phyloP scores from a whole-genome alignment of 2,888 invertebrate species.

The Hypsopygia costalis region DNA sequence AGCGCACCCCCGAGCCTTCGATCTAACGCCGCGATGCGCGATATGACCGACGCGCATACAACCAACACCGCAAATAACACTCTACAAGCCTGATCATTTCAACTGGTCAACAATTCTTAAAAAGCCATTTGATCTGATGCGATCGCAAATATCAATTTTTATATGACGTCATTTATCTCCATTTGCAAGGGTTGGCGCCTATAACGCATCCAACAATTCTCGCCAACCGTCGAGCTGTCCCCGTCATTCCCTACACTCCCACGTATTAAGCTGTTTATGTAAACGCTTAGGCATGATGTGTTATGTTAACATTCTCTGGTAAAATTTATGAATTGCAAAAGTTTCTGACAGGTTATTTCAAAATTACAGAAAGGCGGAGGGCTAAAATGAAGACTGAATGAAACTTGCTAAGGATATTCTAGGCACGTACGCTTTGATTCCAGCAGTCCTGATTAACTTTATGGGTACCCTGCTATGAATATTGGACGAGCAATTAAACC shows the following conservation, averaged over 20 bases:
- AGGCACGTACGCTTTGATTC: constrained; percentile 59
- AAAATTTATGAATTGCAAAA: not conserved
- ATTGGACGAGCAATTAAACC: constrained; percentile 30
- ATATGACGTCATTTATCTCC: constrained; percentile 21
- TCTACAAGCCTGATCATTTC: constrained; percentile 55
- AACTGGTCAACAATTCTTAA: constrained; percentile 41
- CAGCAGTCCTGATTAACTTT: constrained; percentile 48
- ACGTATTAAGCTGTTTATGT: constrained; percentile 34
- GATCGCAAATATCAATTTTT: constrained; percentile 27
- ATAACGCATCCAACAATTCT: constrained; percentile 20
- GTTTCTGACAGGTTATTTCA: constrained; percentile 29
- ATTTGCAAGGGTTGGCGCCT: constrained; percentile 12
- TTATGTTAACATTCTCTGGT: constrained; percentile 28
- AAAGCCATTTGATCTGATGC: constrained; percentile 37
- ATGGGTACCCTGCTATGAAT: constrained; percentile 41
- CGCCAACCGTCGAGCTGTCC: constrained; percentile 21
- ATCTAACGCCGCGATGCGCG: constrained; percentile 68
- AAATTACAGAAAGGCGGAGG: constrained; percentile 40
- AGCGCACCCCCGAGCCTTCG: constrained; percentile 55
- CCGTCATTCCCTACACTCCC: constrained; percentile 23
- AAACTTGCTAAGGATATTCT: constrained; percentile 33
- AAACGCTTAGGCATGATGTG: constrained; percentile 27
- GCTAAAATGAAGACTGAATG: constrained; percentile 31
- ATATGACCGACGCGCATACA: constrained; percentile 46
- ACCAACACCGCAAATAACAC: constrained; percentile 67